phyloP scores from a whole-genome alignment of 2,797 vertebrate species.

The Bovichtus variegatus region DNA sequence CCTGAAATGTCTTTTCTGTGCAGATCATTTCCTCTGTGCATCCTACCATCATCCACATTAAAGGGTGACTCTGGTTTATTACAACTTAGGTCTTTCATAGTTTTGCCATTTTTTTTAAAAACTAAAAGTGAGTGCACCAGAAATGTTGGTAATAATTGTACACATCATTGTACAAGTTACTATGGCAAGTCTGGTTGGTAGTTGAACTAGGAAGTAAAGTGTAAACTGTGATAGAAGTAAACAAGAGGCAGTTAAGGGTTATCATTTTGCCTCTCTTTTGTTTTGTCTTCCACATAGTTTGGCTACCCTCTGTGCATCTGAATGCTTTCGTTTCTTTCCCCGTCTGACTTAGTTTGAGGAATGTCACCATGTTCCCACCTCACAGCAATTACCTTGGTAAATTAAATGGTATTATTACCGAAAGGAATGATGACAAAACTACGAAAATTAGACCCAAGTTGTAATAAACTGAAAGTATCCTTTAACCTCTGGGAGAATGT shows the following conservation, averaged over 20 bases:
- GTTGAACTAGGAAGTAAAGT: not conserved
- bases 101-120: not conserved
- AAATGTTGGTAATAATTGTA: not conserved
- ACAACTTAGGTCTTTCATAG: not conserved
- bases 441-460: constrained; percentile 14
- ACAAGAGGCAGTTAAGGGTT: not conserved
- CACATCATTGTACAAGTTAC: not conserved
- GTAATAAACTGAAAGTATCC: constrained; percentile 29
- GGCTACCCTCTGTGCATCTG: not conserved
- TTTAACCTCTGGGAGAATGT: constrained; percentile 18
- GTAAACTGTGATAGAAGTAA: not conserved
- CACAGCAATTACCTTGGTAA: constrained; percentile 1
- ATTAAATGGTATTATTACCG: constrained; percentile 11
- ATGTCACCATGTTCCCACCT: not conserved
- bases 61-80: constrained; percentile 22
- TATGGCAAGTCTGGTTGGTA: not conserved
- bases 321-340: not conserved
- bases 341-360: constrained; percentile 1
- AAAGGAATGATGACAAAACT: constrained; percentile 15
- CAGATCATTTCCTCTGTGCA: constrained; percentile 11
- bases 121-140: not conserved
- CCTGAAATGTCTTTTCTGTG: constrained; percentile 3
- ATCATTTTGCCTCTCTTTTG: not conserved
- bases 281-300: not conserved
- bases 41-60: constrained; percentile 2